Evolutionary conservation across 2,888 invertebrate genomes (phyloP).

Genomic region (Himalopsyche kuldschensis): DNA sequence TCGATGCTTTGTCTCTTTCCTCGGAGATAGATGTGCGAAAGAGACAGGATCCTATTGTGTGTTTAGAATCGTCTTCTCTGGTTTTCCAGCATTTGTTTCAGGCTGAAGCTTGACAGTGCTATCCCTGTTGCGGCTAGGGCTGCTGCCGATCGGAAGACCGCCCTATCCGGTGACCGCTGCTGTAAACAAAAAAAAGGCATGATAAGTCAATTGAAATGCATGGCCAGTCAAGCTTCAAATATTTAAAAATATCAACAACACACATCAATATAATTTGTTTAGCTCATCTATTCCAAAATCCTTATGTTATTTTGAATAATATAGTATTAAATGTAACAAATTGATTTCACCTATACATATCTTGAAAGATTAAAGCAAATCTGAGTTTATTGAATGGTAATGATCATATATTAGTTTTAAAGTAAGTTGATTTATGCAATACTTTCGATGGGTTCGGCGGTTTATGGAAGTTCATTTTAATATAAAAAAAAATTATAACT

Average conservation of each 20-base stretch:
- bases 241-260: not conserved
- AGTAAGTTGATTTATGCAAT: too few species aligned
- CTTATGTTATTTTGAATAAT: too few species aligned
- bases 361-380: too few species aligned
- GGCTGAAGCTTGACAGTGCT: constrained; percentile 64
- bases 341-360: too few species aligned
- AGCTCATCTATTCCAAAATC: too few species aligned
- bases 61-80: constrained; percentile 51
- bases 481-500: too few species aligned
- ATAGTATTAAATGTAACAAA: too few species aligned
- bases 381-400: too few species aligned
- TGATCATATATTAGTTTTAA: too few species aligned
- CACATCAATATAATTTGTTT: too few species aligned
- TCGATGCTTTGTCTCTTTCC: not conserved
- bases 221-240: not conserved
- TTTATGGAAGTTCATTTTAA: too few species aligned
- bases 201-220: not conserved
- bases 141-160: constrained; percentile 61
- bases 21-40: not conserved
- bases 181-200: constrained; percentile 43
- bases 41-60: not conserved
- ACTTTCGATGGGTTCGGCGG: too few species aligned
- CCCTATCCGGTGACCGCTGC: constrained; percentile 59
- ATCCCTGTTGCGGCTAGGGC: constrained; percentile 62
- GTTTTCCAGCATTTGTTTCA: constrained; percentile 62